These are phyloP conservation scores for Hypsopygia costalis DNA, from an alignment of 2,888 invertebrate genomes.

Conservation along the genomic window DNA sequence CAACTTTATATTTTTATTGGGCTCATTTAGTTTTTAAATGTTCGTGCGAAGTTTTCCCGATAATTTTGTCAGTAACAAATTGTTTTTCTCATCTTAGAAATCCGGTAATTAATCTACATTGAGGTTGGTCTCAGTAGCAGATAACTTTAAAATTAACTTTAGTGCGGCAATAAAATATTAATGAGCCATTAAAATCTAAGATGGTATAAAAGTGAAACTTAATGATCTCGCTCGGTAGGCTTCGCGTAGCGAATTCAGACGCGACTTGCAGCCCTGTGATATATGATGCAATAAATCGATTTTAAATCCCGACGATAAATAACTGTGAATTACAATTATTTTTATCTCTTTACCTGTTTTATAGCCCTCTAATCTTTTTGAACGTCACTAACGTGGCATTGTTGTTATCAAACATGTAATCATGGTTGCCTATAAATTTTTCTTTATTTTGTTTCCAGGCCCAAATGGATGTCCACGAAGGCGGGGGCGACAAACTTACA, in stretches of 20 bases:
- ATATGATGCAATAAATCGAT: constrained; percentile 67
- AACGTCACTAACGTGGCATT: background rate
- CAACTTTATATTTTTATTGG: too few relatives aligned
- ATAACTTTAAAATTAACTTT: constrained; percentile 76
- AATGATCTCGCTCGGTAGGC: constrained; percentile 60
- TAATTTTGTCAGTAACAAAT: constrained; percentile 20
- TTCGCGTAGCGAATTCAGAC: constrained; percentile 52
- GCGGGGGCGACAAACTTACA: constrained; percentile 98
- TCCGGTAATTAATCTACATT: constrained; percentile 53
- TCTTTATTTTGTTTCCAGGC: constrained; percentile 83
- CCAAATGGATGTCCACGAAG: constrained; percentile 97
- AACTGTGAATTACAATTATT: constrained; percentile 42
- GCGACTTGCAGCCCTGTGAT: constrained; percentile 52
- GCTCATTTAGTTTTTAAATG: too few relatives aligned
- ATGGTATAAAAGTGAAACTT: constrained; percentile 78
- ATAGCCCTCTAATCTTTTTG: constrained; percentile 4
- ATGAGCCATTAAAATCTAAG: constrained; percentile 76
- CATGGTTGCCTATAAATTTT: constrained; percentile 21
- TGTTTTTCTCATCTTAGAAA: constrained; percentile 26
- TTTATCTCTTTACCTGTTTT: constrained; percentile 11
- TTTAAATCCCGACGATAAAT: constrained; percentile 39
- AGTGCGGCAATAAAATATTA: constrained; percentile 72
- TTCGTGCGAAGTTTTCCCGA: constrained; percentile 15
- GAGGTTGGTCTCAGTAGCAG: constrained; percentile 66
- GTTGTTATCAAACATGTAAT: background rate